A percentile compares a stretch with the other conserved stretches of the same genome.
Conservation (phyloP, 2,888 invertebrate genomes). For the Aproaerema taeniolella region DNA sequence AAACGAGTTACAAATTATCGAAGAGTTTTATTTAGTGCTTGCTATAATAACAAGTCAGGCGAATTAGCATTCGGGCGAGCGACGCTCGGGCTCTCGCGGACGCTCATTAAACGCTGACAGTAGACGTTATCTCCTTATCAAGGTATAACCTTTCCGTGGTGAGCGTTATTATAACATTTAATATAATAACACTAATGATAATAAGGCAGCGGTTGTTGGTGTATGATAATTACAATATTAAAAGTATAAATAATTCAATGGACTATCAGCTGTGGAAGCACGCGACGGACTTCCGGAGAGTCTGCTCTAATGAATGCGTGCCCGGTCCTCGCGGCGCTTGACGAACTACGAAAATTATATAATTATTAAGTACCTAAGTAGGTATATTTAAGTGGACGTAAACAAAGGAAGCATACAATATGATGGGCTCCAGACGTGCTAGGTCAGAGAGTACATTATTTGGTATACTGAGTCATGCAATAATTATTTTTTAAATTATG, state of each 20-base stretch:
- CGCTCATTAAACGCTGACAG: conserved; percentile 54
- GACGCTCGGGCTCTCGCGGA: conserved; percentile 34
- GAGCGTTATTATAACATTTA: conserved; percentile 69
- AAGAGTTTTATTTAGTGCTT: conserved; percentile 47
- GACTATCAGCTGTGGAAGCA: conserved; percentile 64
- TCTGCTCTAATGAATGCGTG: conserved; percentile 56
- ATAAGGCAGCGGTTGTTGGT: conserved; percentile 58
- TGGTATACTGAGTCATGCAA: too few relatives aligned
- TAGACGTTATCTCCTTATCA: conserved; percentile 61
- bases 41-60: conserved; percentile 45
- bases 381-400: conserved; percentile 22
- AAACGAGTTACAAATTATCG: conserved; percentile 65
- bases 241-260: conserved; percentile 76
- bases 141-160: conserved; percentile 62
- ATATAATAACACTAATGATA: conserved; percentile 72
- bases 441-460: neutral
- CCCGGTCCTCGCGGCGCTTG: conserved; percentile 48
- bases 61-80: conserved; percentile 48
- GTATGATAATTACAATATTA: conserved; percentile 74
- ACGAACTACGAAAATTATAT: conserved; percentile 54
- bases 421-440: conserved; percentile 3
- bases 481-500: too few relatives aligned
- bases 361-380: conserved; percentile 39
- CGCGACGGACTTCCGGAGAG: conserved; percentile 72
- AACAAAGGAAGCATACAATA: conserved; percentile 17